Evolutionary conservation across 2,888 invertebrate species (phyloP), one percentile per base, ranked within the genome.

Genomic region (Smittia aterrima): DNA sequence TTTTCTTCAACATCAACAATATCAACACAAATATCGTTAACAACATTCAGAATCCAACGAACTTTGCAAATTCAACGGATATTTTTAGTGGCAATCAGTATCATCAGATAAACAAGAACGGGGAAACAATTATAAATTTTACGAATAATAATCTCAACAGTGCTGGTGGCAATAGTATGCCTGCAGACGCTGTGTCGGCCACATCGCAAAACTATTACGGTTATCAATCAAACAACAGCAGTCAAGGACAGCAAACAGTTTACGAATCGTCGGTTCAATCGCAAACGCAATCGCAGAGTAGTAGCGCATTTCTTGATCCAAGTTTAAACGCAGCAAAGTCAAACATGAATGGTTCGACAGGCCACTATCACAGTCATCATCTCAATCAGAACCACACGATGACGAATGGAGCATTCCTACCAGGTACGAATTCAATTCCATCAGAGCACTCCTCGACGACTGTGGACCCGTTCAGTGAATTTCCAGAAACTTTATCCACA

Each of bases 101-200:
- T 38, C 70, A 70, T 70, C 72, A 72, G 62, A 62, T 72, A 62
- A 72, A 72, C 62, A 72, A 72, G 72, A 72, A 62, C 62, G 72
- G 62, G 9, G 72, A 72, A 38, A 72, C 72, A 62, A 72, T 72
- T 62, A 72, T 72, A 72, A 72, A 72, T 22, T 72, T 72, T 41
- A 72, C 38, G 13, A 72, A 72, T 38, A 72, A 70, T 70, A 58
- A 58, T 58, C 58, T 58, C 58, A 41, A 41, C 32, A 70, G 32
- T 20, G 38, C 24, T 11, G 54, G 20, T 7, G 24, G 24, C n/a
- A n/a, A 7, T 58, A 72, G 62, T 72, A 72, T 72, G 72, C 58
- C 72, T 1, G n/a, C 62, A 22, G 40, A 58, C 11, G n/a, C 24
- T 13, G 72, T 70, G 18, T 18, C 58, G n/a, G 32, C 72, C 27